Evolutionary conservation across 30 jellyfish, hydroid and myxozoan species (phyloP).

Genomic region (Sanderia malayensis): DNA sequence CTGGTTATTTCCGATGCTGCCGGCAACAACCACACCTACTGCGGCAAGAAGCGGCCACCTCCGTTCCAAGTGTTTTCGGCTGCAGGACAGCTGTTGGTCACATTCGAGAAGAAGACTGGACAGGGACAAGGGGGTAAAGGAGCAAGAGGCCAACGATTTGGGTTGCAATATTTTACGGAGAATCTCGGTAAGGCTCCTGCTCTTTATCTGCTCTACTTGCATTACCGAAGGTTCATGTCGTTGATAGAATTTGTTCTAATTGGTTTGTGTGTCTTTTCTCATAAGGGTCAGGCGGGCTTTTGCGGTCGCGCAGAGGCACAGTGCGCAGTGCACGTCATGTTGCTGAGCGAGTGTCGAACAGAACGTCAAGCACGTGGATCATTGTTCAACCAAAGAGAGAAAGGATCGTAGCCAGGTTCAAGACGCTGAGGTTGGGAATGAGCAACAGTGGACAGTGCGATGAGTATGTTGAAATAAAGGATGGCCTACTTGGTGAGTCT

Average conservation of each 20-base stretch:
- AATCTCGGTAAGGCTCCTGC: constrained; percentile 70
- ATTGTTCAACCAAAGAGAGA: constrained; percentile 27
- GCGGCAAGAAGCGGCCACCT: constrained; percentile 45
- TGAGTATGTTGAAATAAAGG: constrained; percentile 58
- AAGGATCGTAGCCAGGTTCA: constrained; percentile 39
- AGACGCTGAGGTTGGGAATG: constrained; percentile 22
- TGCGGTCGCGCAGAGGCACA: constrained; percentile 51
- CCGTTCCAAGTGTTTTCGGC: constrained; percentile 41
- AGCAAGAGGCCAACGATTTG: constrained; percentile 32
- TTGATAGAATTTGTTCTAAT: too few species aligned
- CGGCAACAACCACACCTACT: constrained; percentile 28
- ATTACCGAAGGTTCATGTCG: too few species aligned
- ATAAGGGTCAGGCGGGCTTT: constrained; percentile 41
- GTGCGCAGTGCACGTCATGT: constrained; percentile 37
- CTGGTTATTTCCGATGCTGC: constrained; percentile 43
- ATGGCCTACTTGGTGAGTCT: constrained; percentile 66
- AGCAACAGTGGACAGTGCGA: constrained; percentile 20
- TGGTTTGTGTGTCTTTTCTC: too few species aligned
- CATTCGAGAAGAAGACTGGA: background rate
- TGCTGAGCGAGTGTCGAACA: constrained; percentile 12
- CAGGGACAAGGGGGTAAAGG: constrained; percentile 13
- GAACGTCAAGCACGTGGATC: constrained; percentile 45
- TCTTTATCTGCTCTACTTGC: too few species aligned
- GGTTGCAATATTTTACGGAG: constrained; percentile 49
- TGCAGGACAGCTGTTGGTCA: constrained; percentile 22